These are phyloP conservation scores for Apogon talboti DNA, from an alignment of 2,797 vertebrate species.

Conservation along the genomic window DNA sequence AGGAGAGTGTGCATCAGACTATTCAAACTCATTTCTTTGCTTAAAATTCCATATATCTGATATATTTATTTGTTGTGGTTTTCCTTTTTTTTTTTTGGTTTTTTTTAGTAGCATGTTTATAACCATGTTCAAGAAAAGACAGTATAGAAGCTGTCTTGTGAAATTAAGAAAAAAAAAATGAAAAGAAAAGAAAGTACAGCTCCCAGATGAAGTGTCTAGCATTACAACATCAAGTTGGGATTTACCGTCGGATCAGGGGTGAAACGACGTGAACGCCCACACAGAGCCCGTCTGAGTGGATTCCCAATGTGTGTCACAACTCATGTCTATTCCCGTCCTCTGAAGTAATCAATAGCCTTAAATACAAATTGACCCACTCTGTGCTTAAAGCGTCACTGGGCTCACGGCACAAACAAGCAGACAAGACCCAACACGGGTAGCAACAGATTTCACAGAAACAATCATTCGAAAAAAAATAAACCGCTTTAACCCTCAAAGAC, in stretches of 20 bases:
- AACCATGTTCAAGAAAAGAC: slow-evolving; percentile 49
- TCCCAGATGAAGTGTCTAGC: slow-evolving; percentile 35
- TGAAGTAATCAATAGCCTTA: slow-evolving; percentile 70
- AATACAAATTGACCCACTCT: slow-evolving; percentile 53
- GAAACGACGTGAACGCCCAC: slow-evolving; percentile 7
- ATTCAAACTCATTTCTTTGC: slow-evolving; percentile 51
- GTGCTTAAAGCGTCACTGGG: slow-evolving; percentile 40
- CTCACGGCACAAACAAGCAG: slow-evolving; percentile 48
- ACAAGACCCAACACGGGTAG: neutral
- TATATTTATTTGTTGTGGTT: slow-evolving; percentile 68
- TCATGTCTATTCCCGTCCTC: slow-evolving; percentile 55
- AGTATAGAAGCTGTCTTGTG: slow-evolving; percentile 34
- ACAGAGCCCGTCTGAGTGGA: slow-evolving; percentile 22
- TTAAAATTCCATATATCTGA: slow-evolving; percentile 40
- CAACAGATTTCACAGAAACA: neutral
- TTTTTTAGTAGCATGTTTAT: slow-evolving; percentile 67
- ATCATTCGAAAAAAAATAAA: neutral
- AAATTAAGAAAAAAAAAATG: neutral
- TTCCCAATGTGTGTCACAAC: slow-evolving; percentile 48
- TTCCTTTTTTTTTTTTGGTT: slow-evolving; percentile 34
- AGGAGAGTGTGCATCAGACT: slow-evolving; percentile 55
- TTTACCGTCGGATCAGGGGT: slow-evolving; percentile 25
- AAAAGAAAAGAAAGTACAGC: neutral
- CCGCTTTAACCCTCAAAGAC: too few relatives aligned
- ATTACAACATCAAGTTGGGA: slow-evolving; percentile 20